Base-by-base conservation (phyloP, 2,888 invertebrate species). In the Slavum lentiscoides region DNA sequence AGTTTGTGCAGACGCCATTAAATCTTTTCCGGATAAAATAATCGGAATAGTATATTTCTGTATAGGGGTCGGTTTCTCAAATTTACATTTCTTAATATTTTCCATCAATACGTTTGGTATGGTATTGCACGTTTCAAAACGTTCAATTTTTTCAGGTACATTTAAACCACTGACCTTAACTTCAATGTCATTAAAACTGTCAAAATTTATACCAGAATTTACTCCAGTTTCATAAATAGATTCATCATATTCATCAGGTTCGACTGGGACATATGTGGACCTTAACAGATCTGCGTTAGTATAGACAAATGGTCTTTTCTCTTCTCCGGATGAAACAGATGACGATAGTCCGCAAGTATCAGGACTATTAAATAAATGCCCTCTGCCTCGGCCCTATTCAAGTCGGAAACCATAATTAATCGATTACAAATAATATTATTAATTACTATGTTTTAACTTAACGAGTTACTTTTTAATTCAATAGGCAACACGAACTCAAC, bases 1-100 rank as follows among this genome's bases (percentile, higher is more conserved):
- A 43, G 90, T 91, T 85, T 91, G 90, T 7, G 91, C 90, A 86
- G 90, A 90, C 2, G 88, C 90, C 88, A 90, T 90, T 13, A 91
- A 83, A 85, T 91, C 90, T 75, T 88, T 84, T 2, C 88, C 88
- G 19, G 84, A 84, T 82, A 86, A 84, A 15, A 90, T 86, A 62
- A 88, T 87, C 1, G 90, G 90, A 62, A 90, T 88, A 19, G 89
- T 87, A 85, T 88, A 86, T 83, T 89, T 89, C 85, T 90, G 90
- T 30, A 90, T 88, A 5, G 90, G 90, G 0, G 90, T 90, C 1
- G 90, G 90, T 70, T 86, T 88, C 0, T 30, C 82, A 82, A 88
- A 89, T 0, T 87, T 86, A 11, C 88, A 86, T 81, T 86, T 87
- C 5, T 82, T 82, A 0, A 90, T 85, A 84, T 89, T 90, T 0